Conservation (phyloP, 2,113 vertebrate genomes). For the Nothoprocta perdicaria region DNA sequence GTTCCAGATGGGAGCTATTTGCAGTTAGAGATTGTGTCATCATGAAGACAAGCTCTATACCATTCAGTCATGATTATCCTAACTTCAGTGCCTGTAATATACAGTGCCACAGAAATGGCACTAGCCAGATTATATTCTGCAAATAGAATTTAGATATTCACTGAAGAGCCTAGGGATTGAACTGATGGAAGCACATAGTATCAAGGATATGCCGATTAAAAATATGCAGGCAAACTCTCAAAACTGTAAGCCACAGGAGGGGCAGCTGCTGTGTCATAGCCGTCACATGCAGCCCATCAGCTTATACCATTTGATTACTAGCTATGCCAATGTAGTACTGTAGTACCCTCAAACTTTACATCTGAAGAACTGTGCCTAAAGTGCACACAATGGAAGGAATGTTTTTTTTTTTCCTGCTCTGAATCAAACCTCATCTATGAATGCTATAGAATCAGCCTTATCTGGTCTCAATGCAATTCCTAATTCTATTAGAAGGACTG, state of each 20-base stretch:
- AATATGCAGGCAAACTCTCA: constrained; percentile 15
- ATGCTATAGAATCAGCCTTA: neutral
- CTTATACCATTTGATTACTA: neutral
- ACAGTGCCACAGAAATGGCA: neutral
- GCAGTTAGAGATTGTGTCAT: constrained; percentile 10
- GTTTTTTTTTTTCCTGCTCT: neutral
- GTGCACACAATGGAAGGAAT: neutral
- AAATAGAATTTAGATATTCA: constrained; percentile 51
- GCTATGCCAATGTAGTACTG: neutral
- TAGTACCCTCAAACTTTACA: neutral
- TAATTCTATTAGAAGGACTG: neutral
- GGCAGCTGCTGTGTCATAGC: neutral
- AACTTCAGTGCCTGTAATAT: constrained; percentile 5
- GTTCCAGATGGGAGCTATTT: neutral
- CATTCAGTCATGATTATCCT: constrained; percentile 19
- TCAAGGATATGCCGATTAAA: constrained; percentile 18
- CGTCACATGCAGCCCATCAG: neutral
- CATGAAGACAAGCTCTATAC: neutral
- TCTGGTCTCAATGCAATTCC: neutral
- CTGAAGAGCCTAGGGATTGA: neutral
- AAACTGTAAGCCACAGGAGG: neutral
- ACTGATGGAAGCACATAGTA: constrained; percentile 16
- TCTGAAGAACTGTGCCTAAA: neutral
- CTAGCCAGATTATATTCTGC: constrained; percentile 44
- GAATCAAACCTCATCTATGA: neutral